phyloP scores from a whole-genome alignment of 2,888 invertebrate species.

The Amiota mariae region DNA sequence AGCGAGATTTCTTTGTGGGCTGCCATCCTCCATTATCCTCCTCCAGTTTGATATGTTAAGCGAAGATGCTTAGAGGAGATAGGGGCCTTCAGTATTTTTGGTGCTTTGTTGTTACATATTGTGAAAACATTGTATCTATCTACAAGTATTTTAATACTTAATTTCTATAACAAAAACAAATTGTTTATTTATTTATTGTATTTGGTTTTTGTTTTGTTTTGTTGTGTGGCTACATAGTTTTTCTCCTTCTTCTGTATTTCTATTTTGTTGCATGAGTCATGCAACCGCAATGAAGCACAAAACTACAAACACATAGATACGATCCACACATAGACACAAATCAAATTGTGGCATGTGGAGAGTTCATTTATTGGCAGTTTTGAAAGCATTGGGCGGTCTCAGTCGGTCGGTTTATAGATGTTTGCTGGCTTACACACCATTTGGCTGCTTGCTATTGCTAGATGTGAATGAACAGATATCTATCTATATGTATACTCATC shows the following conservation, averaged over 20 bases:
- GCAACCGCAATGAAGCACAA: slow-evolving; percentile 43
- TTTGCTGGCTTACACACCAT: too few relatives aligned
- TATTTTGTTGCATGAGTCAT: slow-evolving; percentile 61
- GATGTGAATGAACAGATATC: too few relatives aligned
- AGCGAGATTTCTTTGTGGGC: neutral
- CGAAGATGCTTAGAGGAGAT: neutral
- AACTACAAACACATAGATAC: neutral
- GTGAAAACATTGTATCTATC: slow-evolving; percentile 29
- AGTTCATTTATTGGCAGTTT: slow-evolving; percentile 23
- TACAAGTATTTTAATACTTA: slow-evolving; percentile 42
- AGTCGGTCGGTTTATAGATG: too few relatives aligned
- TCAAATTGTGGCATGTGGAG: slow-evolving; percentile 12
- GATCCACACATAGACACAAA: neutral
- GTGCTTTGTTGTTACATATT: neutral
- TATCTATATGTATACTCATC: too few relatives aligned
- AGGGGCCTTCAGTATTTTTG: slow-evolving; percentile 1
- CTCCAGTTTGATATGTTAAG: neutral
- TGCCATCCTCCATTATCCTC: neutral
- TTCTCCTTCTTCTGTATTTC: slow-evolving; percentile 32
- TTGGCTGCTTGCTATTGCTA: too few relatives aligned
- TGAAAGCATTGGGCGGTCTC: slow-evolving; percentile 21
- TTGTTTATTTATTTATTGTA: slow-evolving; percentile 49
- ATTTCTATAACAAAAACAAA: slow-evolving; percentile 64
- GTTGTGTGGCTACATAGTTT: slow-evolving; percentile 51
- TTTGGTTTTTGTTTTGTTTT: slow-evolving; percentile 36